Conservation (phyloP, 2,797 vertebrate species). For the Menidia menidia region DNA sequence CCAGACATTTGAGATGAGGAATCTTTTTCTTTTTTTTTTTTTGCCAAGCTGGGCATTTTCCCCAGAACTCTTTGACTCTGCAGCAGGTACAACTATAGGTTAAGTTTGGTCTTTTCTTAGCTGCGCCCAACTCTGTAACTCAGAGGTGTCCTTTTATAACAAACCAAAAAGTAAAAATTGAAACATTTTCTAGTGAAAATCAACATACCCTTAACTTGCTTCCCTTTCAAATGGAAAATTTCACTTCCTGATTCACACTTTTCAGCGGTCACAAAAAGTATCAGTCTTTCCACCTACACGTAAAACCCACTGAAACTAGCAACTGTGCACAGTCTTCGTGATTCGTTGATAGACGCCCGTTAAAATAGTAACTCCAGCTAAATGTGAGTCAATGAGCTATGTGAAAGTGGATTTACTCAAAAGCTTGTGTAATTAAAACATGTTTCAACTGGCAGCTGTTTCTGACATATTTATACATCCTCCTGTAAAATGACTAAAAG, state of each 20-base stretch:
- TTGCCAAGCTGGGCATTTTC: slow-evolving; percentile 42
- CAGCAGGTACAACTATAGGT: slow-evolving; percentile 44
- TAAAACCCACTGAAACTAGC: neutral
- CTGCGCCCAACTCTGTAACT: slow-evolving; percentile 11
- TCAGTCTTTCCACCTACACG: neutral
- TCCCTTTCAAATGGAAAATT: slow-evolving; percentile 25
- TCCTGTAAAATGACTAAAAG: too few relatives aligned
- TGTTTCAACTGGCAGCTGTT: too few relatives aligned
- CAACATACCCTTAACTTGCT: slow-evolving; percentile 14
- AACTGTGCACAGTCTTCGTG: too few relatives aligned
- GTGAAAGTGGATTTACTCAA: too few relatives aligned
- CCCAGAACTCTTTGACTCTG: slow-evolving; percentile 46
- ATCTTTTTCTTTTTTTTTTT: slow-evolving; percentile 25
- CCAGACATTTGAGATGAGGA: slow-evolving; percentile 38
- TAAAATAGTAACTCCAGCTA: too few relatives aligned
- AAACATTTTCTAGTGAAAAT: neutral
- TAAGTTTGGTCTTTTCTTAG: slow-evolving; percentile 10
- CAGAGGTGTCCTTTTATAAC: neutral
- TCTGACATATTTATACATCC: too few relatives aligned
- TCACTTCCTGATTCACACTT: slow-evolving; percentile 32
- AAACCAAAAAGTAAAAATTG: neutral
- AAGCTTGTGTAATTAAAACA: too few relatives aligned
- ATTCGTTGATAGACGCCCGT: too few relatives aligned
- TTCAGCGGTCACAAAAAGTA: neutral
- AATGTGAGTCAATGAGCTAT: too few relatives aligned